Evolutionary conservation across 2,888 invertebrate genomes (phyloP).

Genomic region (Micropterix aruncella): DNA sequence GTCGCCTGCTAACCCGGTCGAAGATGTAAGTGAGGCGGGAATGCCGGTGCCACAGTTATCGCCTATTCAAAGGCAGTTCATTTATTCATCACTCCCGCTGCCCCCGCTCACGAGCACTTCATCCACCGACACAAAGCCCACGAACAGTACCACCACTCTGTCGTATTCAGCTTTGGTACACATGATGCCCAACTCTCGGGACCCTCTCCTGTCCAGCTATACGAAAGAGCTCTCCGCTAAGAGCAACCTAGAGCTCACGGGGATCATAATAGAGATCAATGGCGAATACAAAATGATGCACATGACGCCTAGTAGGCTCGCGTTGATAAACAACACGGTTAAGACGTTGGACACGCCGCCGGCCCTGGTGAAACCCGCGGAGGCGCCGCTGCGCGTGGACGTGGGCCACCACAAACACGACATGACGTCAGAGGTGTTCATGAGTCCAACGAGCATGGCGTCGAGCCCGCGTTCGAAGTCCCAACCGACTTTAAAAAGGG

Average conservation of each 20-base stretch:
- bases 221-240: slow-evolving; percentile 36
- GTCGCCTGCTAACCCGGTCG: slow-evolving; percentile 9
- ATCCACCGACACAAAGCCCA: slow-evolving; percentile 22
- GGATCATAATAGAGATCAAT: not conserved
- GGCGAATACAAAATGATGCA: not conserved
- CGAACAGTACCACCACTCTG: slow-evolving; percentile 24
- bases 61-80: slow-evolving; percentile 40
- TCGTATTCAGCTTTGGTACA: slow-evolving; percentile 46
- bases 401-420: slow-evolving; percentile 37
- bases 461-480: slow-evolving; percentile 46
- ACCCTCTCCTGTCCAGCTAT: slow-evolving; percentile 69
- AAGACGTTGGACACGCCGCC: not conserved
- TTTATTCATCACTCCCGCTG: slow-evolving; percentile 31
- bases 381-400: not conserved
- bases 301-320: not conserved
- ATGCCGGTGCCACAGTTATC: slow-evolving; percentile 45
- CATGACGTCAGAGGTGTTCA: slow-evolving; percentile 58
- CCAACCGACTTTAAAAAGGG: slow-evolving; percentile 3
- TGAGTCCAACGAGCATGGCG: slow-evolving; percentile 61
- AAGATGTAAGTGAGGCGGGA: not conserved
- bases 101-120: slow-evolving; percentile 19
- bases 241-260: not conserved
- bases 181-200: slow-evolving; percentile 81
- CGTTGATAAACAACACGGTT: not conserved
- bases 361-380: slow-evolving; percentile 16